phyloP scores from a whole-genome alignment of 1,140 invertebrate species.

The Brachionus koreanus region DNA sequence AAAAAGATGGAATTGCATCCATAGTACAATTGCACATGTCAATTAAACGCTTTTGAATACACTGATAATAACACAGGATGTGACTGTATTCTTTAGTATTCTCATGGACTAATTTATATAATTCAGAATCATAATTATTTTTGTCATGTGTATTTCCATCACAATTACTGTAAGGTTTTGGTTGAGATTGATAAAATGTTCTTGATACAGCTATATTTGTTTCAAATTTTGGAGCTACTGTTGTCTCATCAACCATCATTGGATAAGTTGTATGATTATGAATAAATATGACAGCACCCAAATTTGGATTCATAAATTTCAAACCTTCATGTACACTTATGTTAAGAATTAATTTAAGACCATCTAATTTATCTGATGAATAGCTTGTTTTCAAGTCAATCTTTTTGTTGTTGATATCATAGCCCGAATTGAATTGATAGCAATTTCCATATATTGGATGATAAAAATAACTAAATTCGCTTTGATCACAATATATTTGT shows the following conservation, averaged over 20 bases:
- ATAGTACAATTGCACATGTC: background rate
- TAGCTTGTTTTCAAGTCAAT: background rate
- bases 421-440: background rate
- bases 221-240: background rate
- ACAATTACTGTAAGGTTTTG: conserved; percentile 22
- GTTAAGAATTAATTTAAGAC: background rate
- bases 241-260: background rate
- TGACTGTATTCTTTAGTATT: background rate
- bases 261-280: conserved; percentile 4
- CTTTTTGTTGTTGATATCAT: background rate
- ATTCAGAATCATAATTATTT: background rate
- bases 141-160: background rate
- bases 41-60: background rate
- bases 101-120: background rate
- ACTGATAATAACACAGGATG: background rate
- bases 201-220: conserved; percentile 4
- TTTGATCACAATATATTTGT: background rate
- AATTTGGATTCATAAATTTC: background rate
- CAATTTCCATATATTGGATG: background rate
- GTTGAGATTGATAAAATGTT: background rate
- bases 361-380: background rate
- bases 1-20: background rate
- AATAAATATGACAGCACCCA: background rate
- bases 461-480: background rate
- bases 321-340: background rate